Conservation (phyloP, 2,113 vertebrate genomes). For the Hoplias malabaricus region DNA sequence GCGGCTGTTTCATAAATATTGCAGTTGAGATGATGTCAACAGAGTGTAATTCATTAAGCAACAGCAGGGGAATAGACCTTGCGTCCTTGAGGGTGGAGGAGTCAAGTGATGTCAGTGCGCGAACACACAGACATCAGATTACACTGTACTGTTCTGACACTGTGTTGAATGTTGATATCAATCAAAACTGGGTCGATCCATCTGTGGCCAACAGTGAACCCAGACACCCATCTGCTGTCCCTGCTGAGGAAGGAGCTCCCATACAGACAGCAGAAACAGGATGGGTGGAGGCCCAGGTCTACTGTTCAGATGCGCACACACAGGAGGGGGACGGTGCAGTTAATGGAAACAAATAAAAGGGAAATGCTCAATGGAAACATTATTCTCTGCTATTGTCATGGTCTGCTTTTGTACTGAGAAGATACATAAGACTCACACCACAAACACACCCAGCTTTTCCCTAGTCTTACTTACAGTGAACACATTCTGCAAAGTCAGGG, state of each 20-base stretch:
- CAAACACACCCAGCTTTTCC: background rate
- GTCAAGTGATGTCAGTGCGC: background rate
- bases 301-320: background rate
- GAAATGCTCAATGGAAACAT: slow-evolving; percentile 10
- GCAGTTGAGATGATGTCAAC: slow-evolving; percentile 5
- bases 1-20: background rate
- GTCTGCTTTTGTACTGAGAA: background rate
- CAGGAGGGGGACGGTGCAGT: background rate
- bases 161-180: slow-evolving; percentile 1
- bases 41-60: background rate
- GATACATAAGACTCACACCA: background rate
- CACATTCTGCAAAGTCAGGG: background rate
- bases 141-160: background rate
- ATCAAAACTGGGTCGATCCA: slow-evolving; percentile 9
- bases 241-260: background rate
- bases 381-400: background rate
- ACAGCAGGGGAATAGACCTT: slow-evolving; percentile 3
- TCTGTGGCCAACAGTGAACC: background rate
- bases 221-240: slow-evolving; percentile 36
- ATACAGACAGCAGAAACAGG: slow-evolving; percentile 11
- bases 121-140: slow-evolving; percentile 23
- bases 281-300: slow-evolving; percentile 10
- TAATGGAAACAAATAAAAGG: slow-evolving; percentile 6
- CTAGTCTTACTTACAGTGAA: background rate
- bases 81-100: background rate